Evolutionary conservation across 2,113 vertebrate species (phyloP), one percentile per base, ranked within the genome.

Genomic region (Hippotragus niger): DNA sequence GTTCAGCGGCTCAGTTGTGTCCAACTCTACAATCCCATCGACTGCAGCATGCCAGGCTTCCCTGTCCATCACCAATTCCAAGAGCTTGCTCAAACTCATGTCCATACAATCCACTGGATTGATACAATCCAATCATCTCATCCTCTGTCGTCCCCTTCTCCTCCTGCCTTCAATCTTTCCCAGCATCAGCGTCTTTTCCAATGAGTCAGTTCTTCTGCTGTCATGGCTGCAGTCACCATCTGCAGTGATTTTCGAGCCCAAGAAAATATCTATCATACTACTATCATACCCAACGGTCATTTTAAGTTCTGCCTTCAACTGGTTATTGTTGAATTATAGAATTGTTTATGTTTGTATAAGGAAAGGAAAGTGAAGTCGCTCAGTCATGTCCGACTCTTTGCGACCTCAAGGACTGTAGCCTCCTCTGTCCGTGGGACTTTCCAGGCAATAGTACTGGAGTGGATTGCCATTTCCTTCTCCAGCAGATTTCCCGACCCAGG

Each of bases 291-390:
- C n/a, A 40, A 64, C 0, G 2, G 16, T 27, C 27, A 13, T 85
- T 90, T 74, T 71, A 62, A 97, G 86, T 80, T 95, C 43, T n/a
- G 33, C 13, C 17, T 71, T 82, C 91, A 62, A 19, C 1, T 40
- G 67, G 1, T 36, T 52, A 60, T 36, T 89, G 21, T 31, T 81
- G 80, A 93, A 58, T 85, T 93, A 45, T 36, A 7, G 33, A 86
- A 43, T 81, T 58, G 15, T 11, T 90, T 43, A 57, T 90, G 4
- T 31, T 64, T 85, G 33, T 83, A 45, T 45, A 36, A 57, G 23
- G 3, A 57, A 57, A 57, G 57, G 57, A 57, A 57, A 25, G 21
- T 57, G 55, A 57, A 57, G 57, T 57, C 1, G 9, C 57, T 57
- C 57, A 57, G 57, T 57, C 57, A 57, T 11, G 23, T 57, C 57